A percentile compares a stretch with the other conserved stretches of the same genome.
These are phyloP conservation scores for Muscina levida DNA, from an alignment of 2,888 invertebrate genomes.

Conservation along the genomic window DNA sequence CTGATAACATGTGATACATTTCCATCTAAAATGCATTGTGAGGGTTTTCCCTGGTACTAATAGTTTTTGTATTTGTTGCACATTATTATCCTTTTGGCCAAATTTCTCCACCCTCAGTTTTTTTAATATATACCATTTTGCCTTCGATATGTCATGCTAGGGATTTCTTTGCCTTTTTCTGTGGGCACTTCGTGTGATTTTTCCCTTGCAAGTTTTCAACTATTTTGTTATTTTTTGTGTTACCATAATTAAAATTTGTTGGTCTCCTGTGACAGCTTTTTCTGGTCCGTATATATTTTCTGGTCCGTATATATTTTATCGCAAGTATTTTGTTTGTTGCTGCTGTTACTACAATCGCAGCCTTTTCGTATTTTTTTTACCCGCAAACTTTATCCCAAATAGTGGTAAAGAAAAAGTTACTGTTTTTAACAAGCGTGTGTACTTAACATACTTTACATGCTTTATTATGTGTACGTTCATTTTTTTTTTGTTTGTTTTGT, in stretches of 20 bases:
- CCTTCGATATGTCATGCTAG: slow-evolving; percentile 20
- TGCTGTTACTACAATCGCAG: background rate
- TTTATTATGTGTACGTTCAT: slow-evolving; percentile 16
- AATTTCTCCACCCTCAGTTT: background rate
- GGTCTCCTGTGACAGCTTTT: slow-evolving; percentile 47
- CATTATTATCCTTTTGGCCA: background rate
- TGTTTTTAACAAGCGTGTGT: slow-evolving; percentile 28
- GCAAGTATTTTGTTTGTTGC: slow-evolving; percentile 10
- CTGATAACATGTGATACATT: too few species aligned
- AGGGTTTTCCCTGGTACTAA: slow-evolving; percentile 19
- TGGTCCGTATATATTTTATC: background rate
- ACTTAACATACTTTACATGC: slow-evolving; percentile 39
- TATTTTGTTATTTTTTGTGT: slow-evolving; percentile 36
- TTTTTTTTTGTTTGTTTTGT: slow-evolving; percentile 15
- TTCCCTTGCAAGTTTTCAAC: slow-evolving; percentile 35
- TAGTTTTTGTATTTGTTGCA: background rate
- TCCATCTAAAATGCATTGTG: too few species aligned
- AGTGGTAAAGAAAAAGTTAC: slow-evolving; percentile 4
- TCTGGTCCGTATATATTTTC: slow-evolving; percentile 30
- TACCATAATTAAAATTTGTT: slow-evolving; percentile 63
- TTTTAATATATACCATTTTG: too few species aligned
- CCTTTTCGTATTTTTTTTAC: background rate
- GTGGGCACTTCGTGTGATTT: slow-evolving; percentile 40
- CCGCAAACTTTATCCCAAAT: slow-evolving; percentile 17
- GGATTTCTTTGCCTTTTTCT: slow-evolving; percentile 33